Base-by-base conservation (phyloP, 2,888 invertebrate genomes). In the Macrosiphum euphorbiae region DNA sequence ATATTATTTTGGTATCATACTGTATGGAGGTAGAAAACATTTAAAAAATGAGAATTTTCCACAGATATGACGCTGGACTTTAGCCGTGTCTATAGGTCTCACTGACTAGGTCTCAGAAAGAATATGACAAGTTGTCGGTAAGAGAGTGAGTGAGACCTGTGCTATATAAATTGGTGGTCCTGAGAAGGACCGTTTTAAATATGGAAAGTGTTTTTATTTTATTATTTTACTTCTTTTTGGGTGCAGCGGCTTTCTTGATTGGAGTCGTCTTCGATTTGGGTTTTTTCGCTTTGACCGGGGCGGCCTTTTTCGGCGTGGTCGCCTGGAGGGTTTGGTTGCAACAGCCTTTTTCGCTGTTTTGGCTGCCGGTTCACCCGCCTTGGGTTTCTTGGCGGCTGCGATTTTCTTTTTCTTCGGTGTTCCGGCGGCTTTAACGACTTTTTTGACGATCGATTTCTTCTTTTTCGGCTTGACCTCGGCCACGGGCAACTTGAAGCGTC, bases 401-500 rank as follows among this genome's bases (percentile, higher is more conserved):
- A 55, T 4, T 0, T 20, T 8, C 88, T 24, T 88, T 24, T 52
- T 88, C 55, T 88, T 88, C 0, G 88, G 88, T 0, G 88, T 52
- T 0, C 88, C 35, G 24, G 52, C 3, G 24, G 35, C 35, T 88
- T 41, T 35, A 5, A 7, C 8, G n/a, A n/a, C n/a, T 35, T 88
- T 88, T 7, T 88, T 88, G 10, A 52, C 52, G 8, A n/a, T 20
- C 0, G 52, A 35, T 2, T 35, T 52, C 2, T 92, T 67, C 16
- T 92, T 87, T 47, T 90, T 91, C 16, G 95, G 93, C 11, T 94
- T 55, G 7, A 5, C 55, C n/a, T n/a, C n/a, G n/a, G n/a, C n/a
- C n/a, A n/a, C n/a, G n/a, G n/a, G n/a, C n/a, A n/a, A n/a, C n/a
- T n/a, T n/a, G n/a, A n/a, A n/a, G n/a, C n/a, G n/a, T n/a, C n/a